Evolutionary conservation across 2,888 invertebrate genomes (phyloP), one percentile per base, ranked within the genome.

Genomic region (Timandra comae): DNA sequence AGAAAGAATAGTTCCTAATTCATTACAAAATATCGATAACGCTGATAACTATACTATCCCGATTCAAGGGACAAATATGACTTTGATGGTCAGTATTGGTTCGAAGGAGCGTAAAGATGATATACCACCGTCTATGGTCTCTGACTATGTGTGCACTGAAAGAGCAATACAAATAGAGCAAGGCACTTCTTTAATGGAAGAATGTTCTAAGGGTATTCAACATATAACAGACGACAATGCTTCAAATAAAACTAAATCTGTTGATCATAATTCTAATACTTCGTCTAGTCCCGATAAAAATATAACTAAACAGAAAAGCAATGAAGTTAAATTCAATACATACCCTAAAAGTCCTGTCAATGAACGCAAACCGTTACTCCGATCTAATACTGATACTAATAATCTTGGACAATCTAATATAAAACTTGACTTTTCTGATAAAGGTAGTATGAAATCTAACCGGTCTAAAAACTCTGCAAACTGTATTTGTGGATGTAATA

Each of bases 1-100:
- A 30, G 27, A 16, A 31, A 32, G 41, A 33, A 28, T 35, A 11
- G 26, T 12, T 4, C 10, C 20, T 24, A 33, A 36, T 30, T 20
- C 11, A 4, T 25, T 32, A 7, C 27, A 28, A 7, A 38, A 39
- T 9, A 33, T 35, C 28, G 47, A 57, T 16, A 43, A 41, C 23
- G 30, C 48, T 31, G 64, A 66, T 31, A 65, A 78, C 36, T 77
- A 64, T 34, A 61, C 62, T 3, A 72, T 81, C 45, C 82, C 84
- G 8, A 74, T 82, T 39, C 59, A 73, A 46, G 81, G 80, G n/a
- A 82, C 82, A 24, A 81, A 81, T 42, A 80, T 84, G 78, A 77
- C 67, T 11, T 55, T 82, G 5, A 70, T 63, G 51, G 72, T 80
- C 2, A 67, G 49, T 29, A 56, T 73, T 37, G 65, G 52, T 9